These are phyloP conservation scores for Aromia moschata DNA, from an alignment of 2,888 invertebrate genomes.

Conservation along the genomic window DNA sequence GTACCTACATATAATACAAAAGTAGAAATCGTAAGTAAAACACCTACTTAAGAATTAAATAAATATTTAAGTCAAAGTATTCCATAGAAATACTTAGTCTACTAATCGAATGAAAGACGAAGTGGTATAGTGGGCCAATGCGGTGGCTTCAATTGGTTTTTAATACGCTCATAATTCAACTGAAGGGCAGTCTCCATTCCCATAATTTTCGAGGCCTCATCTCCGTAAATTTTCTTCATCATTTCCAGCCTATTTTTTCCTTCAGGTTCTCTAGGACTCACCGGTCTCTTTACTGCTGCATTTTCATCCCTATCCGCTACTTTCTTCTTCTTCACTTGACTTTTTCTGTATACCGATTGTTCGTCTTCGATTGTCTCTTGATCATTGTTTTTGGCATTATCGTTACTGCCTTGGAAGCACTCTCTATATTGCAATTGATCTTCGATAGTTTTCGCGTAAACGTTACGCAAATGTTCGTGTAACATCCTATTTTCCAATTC, in stretches of 20 bases:
- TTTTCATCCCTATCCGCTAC: conserved; percentile 28
- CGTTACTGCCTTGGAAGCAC: conserved; percentile 10
- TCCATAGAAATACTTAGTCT: too few relatives aligned
- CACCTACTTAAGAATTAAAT: too few relatives aligned
- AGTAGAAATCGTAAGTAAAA: too few relatives aligned
- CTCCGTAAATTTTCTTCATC: conserved; percentile 71
- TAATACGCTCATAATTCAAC: conserved; percentile 70
- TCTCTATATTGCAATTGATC: conserved; percentile 36
- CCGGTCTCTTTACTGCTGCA: conserved; percentile 51
- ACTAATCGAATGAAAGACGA: too few relatives aligned
- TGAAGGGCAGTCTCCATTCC: conserved; percentile 79
- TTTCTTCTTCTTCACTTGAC: conserved; percentile 29
- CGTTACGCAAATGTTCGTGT: conserved; percentile 63
- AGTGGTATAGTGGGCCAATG: conserved; percentile 72
- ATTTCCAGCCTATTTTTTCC: conserved; percentile 57
- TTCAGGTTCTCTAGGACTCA: conserved; percentile 52
- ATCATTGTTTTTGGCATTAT: neutral
- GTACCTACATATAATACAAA: too few relatives aligned
- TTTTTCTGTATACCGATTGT: conserved; percentile 25
- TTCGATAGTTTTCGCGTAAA: conserved; percentile 53
- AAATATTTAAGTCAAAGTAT: too few relatives aligned
- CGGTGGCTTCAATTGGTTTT: conserved; percentile 66
- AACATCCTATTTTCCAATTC: conserved; percentile 69
- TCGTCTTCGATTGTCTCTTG: conserved; percentile 36
- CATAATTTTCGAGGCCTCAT: conserved; percentile 71